A percentile compares a stretch with the other conserved stretches of the same genome.
phyloP scores from a whole-genome alignment of 2,888 invertebrate genomes.

The Colostygia pectinataria region DNA sequence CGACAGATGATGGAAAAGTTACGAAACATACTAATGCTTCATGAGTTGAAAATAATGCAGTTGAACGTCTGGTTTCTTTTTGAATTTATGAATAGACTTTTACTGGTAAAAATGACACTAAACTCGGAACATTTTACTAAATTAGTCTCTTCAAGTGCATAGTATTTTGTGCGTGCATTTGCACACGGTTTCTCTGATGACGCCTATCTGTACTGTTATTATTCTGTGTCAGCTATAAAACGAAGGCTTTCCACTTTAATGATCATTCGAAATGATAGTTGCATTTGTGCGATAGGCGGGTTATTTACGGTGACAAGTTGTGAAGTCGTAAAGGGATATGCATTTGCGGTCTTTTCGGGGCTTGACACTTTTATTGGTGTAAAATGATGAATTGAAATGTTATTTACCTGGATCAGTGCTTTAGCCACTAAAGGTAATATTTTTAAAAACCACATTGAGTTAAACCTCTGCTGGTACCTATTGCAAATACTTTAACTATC shows the following conservation, averaged over 20 bases:
- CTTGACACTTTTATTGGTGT: background rate
- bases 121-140: too few relatives aligned
- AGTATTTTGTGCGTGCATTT: background rate
- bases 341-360: conserved; percentile 11
- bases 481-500: too few relatives aligned
- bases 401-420: too few relatives aligned
- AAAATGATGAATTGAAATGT: too few relatives aligned
- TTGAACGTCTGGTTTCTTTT: too few relatives aligned
- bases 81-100: too few relatives aligned
- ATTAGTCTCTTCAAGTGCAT: background rate
- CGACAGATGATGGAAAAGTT: background rate
- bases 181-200: background rate
- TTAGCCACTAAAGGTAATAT: too few relatives aligned
- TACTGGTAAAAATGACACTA: too few relatives aligned
- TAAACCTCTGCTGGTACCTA: too few relatives aligned
- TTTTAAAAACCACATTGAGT: too few relatives aligned
- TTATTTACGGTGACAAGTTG: conserved; percentile 22
- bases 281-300: conserved; percentile 26
- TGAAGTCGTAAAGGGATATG: conserved; percentile 16
- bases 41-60: background rate
- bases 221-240: conserved; percentile 37
- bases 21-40: conserved; percentile 33
- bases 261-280: conserved; percentile 23
- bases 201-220: conserved; percentile 4
- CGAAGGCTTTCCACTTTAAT: conserved; percentile 26